Base-by-base conservation (phyloP, 2,888 invertebrate species). In the Masnerella sp. region DNA sequence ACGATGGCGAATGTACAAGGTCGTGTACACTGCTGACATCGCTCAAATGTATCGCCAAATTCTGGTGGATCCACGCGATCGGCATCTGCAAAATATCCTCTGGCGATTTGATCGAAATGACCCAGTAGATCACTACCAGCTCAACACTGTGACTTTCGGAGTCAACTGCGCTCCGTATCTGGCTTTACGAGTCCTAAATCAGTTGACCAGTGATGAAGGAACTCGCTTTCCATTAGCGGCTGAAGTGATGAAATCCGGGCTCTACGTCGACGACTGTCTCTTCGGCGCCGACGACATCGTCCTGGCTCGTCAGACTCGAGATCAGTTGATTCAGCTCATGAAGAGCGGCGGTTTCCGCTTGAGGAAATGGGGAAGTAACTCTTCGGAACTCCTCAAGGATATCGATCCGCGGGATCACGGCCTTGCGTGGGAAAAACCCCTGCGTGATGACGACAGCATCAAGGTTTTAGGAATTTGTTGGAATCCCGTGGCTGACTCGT, bases 31-130 rank as follows among this genome's bases (percentile, higher is more conserved):
- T 0, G 43, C 64, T 2, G 64, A 64, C 14, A 64, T 64, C 9
- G 52, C 54, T 4, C 64, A 64, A 14, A 64, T 54, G 47, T 56
- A 65, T 5, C 38, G 56, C 3, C 64, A 64, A 15, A 64, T 64
- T n/a, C 4, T 8, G 2, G 15, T 64, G 0, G 52, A 42, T 18
- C 3, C 25, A 0, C 43, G 34, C 1, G 64, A 64, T 15, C 25
- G 34, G 2, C 25, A 52, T 12, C 28, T 7, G 9, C 43, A 64
- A n/a, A 7, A 36, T 0, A 64, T 64, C 7, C 15, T 64, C 0
- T 64, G 64, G 64, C 52, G 52, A 2, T 52, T 14, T 5, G 5
- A 12, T n/a, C 9, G 5, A 1, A 12, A 8, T 12, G 9, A 28
- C 18, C 38, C 38, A 7, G 1, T 17, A 11, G 12, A 4, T 1